Percentiles rank a stretch among this genome's conserved stretches.
These are phyloP conservation scores for Hippoglossus hippoglossus DNA, from an alignment of 2,797 vertebrate species.

Conservation along the genomic window DNA sequence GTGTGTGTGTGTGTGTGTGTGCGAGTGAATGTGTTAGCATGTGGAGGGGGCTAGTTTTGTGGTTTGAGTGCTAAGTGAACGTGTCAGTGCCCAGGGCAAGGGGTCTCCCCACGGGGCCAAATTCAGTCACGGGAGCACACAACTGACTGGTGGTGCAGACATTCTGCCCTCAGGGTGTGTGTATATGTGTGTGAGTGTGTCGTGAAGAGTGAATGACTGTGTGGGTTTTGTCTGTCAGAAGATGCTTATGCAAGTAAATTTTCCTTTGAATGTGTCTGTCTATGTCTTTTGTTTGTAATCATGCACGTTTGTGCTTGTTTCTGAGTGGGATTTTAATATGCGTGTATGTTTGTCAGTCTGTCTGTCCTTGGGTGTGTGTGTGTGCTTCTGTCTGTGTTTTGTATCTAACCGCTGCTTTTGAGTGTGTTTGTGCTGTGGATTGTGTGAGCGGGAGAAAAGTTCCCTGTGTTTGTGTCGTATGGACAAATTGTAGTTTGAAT, in stretches of 20 bases:
- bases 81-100: constrained; percentile 78
- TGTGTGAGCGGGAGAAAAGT: constrained; percentile 2
- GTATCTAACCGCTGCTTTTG: constrained; percentile 39
- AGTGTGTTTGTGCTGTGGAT: constrained; percentile 12
- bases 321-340: constrained; percentile 36
- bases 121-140: constrained; percentile 78
- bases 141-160: constrained; percentile 75
- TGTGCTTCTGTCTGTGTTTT: constrained; percentile 37
- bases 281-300: constrained; percentile 46
- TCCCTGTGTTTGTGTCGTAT: constrained; percentile 3
- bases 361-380: constrained; percentile 14
- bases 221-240: constrained; percentile 40
- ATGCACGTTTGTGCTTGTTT: constrained; percentile 52
- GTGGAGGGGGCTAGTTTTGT: constrained; percentile 53
- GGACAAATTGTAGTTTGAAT: no score
- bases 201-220: constrained; percentile 32
- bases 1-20: constrained; percentile 10
- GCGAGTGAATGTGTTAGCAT: constrained; percentile 23
- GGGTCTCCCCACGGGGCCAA: constrained; percentile 65
- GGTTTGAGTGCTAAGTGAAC: constrained; percentile 76
- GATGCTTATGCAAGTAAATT: constrained; percentile 59
- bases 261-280: constrained; percentile 41
- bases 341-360: constrained; percentile 27
- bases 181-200: constrained; percentile 33
- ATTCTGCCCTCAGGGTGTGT: constrained; percentile 63